Evolutionary conservation across 2,888 invertebrate species (phyloP).

Genomic region (Malachius bipustulatus): DNA sequence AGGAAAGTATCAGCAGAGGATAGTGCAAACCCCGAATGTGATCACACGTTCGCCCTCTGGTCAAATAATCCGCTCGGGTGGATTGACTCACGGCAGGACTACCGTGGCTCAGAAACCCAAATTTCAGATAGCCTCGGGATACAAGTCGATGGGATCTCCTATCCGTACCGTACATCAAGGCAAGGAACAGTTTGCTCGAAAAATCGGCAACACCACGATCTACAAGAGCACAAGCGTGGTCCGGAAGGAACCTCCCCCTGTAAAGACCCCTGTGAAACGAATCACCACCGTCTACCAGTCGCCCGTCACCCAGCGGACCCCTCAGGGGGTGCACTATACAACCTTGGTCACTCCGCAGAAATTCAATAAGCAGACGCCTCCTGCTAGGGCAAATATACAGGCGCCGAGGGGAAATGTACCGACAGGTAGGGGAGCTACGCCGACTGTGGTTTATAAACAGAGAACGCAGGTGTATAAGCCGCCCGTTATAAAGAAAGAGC

Average conservation of each 20-base stretch:
- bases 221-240: conserved; percentile 15
- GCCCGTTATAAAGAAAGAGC: conserved; percentile 12
- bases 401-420: no score
- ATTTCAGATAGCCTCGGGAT: conserved; percentile 17
- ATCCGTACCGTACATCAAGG: neutral
- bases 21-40: conserved; percentile 10
- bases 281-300: neutral
- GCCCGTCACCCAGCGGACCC: neutral
- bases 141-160: neutral
- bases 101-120: conserved; percentile 20
- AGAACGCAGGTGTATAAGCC: conserved; percentile 13
- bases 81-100: conserved; percentile 8
- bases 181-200: conserved; percentile 19
- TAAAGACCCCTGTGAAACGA: neutral
- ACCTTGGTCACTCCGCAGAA: neutral
- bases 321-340: conserved; percentile 5
- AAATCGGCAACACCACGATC: conserved; percentile 27
- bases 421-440: conserved; percentile 15
- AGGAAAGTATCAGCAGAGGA: no score
- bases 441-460: conserved; percentile 12
- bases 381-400: conserved; percentile 15
- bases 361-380: neutral
- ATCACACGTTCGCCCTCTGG: neutral
- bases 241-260: neutral
- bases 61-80: conserved; percentile 16